A percentile compares a stretch with the other conserved stretches of the same genome.
phyloP scores from a whole-genome alignment of 2,797 vertebrate genomes.

The Chaenodraco wilsoni region DNA sequence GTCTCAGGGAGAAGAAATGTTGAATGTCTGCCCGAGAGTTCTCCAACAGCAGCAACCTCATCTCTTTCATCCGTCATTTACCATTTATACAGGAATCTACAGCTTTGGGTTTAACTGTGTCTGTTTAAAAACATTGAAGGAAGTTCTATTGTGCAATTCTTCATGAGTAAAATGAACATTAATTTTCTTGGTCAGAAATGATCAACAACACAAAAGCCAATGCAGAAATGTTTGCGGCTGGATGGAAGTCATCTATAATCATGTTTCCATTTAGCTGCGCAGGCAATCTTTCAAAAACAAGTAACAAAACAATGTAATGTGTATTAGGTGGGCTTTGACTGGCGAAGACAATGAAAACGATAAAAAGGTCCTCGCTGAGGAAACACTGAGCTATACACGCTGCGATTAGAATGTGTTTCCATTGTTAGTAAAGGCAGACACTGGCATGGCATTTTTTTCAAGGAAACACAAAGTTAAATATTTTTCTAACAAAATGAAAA shows the following conservation, averaged over 20 bases:
- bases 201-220: conserved; percentile 36
- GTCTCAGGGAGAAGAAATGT: conserved; percentile 68
- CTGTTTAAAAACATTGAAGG: conserved; percentile 48
- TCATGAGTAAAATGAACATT: conserved; percentile 45
- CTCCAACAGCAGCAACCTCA: conserved; percentile 65
- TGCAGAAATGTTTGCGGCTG: conserved; percentile 33
- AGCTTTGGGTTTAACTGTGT: conserved; percentile 32
- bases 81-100: conserved; percentile 57
- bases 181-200: conserved; percentile 29
- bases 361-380: conserved; percentile 33
- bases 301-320: conserved; percentile 53
- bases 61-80: conserved; percentile 67
- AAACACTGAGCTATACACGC: conserved; percentile 61
- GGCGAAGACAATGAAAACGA: conserved; percentile 38
- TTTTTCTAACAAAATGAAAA: conserved; percentile 38
- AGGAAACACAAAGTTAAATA: conserved; percentile 50
- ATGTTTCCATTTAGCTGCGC: conserved; percentile 45
- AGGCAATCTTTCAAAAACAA: conserved; percentile 49
- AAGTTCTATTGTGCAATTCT: conserved; percentile 37
- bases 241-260: conserved; percentile 34
- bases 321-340: conserved; percentile 52
- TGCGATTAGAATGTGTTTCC: conserved; percentile 52
- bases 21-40: conserved; percentile 65
- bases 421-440: conserved; percentile 56
- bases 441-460: conserved; percentile 34